Base-by-base conservation (phyloP, 2,888 invertebrate genomes). In the Temnothorax rugatulus region DNA sequence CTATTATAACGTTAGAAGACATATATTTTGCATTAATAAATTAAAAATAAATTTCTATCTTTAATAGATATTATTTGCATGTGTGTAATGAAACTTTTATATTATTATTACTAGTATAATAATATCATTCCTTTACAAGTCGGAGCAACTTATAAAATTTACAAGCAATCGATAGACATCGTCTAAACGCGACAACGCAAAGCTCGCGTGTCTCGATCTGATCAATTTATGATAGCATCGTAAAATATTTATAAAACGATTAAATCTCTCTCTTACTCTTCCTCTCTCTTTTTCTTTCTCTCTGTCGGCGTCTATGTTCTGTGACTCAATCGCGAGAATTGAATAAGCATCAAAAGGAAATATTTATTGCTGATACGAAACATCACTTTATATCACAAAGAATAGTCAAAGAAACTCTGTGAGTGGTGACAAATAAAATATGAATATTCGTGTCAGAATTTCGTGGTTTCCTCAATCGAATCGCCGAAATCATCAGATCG, bases 191-290 rank as follows among this genome's bases (percentile, higher is more conserved):
- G 50, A 50, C 13, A 34, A 77, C 21, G 29, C 9, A 59, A 59
- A 52, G 34, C 59, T 79, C 29, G 44, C 44, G 71, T 79, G 71
- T 57, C 47, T 59, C 47, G 34, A 71, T 71, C 44, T 47, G 34
- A 21, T 79, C 15, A 79, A 79, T 79, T 73, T 81, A 47, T 73
- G 5, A 73, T 59, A 59, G 13, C 8, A 0, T 73, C 9, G 8
- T 81, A 59, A 81, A 81, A 59, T 38, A 81, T 81, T 71, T 59
- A 71, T 34, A 18, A 18, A 15, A 73, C n/a, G 47, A 73, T 81
- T 73, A 59, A 73, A 73, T 66, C 44, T 66, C 41, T 44, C 21
- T 44, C 4, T 13, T 38, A n/a, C 8, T 64, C 15, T 25, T 21
- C 15, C n/a, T 64, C 18, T 63, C 13, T 34, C 9, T 34, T 9